Evolutionary conservation across 2,113 vertebrate genomes (phyloP).

Genomic region (Hylia prasina): DNA sequence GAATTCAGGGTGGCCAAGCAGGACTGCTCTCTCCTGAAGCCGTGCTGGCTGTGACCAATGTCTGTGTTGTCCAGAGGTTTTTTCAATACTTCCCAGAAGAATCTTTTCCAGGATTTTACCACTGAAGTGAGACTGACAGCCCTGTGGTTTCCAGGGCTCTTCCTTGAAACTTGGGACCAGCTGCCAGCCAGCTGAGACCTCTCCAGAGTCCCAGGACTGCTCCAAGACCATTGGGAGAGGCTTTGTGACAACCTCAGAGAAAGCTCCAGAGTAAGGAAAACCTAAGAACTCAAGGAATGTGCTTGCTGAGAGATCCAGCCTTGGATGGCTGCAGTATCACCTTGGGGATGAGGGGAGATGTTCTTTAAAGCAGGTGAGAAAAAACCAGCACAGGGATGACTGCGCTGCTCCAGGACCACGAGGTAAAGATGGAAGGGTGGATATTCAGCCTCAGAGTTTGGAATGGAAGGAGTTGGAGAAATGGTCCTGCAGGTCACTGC

Average conservation of each 20-base stretch:
- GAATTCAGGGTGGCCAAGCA: neutral
- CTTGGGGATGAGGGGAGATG: neutral
- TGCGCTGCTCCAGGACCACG: neutral
- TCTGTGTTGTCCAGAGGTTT: neutral
- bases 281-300: fast-evolving
- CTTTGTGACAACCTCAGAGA: neutral
- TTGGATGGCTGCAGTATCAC: fast-evolving
- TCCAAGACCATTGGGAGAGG: neutral
- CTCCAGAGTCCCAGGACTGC: neutral
- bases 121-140: neutral
- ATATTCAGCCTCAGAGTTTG: no score
- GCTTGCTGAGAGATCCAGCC: neutral
- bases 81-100: fast-evolving
- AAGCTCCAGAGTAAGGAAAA: neutral
- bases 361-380: neutral
- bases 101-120: neutral
- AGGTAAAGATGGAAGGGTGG: neutral
- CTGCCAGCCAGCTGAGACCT: neutral
- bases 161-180: no score
- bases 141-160: neutral
- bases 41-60: neutral
- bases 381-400: neutral
- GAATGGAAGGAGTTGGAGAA: neutral
- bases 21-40: neutral
- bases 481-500: neutral